Percentiles rank a stretch among this genome's conserved stretches.
Conservation (phyloP, 2,797 vertebrate species). For the Monodelphis domestica region DNA sequence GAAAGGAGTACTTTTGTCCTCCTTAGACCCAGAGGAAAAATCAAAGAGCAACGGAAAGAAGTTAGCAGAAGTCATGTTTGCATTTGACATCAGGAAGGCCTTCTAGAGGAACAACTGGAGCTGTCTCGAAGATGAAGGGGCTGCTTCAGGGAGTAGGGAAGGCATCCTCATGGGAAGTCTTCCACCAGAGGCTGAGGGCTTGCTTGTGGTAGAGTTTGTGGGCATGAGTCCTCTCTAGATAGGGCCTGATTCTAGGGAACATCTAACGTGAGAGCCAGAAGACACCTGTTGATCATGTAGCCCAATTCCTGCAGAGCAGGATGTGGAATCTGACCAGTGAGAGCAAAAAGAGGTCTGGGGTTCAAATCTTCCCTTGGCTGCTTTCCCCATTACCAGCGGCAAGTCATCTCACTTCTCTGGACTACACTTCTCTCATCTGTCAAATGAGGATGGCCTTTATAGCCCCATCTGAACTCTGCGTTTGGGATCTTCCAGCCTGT, state of each 20-base stretch:
- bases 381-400: neutral
- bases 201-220: neutral
- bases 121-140: neutral
- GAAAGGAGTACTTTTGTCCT: neutral
- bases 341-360: neutral
- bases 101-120: neutral
- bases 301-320: too few species aligned
- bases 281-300: accelerated
- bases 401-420: neutral
- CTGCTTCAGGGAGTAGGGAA: neutral
- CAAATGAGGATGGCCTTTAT: neutral
- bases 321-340: neutral
- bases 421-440: neutral
- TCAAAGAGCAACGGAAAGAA: neutral
- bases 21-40: neutral
- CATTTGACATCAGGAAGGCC: neutral
- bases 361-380: slow-evolving; percentile 29
- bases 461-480: neutral
- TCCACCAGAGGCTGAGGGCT: neutral
- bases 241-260: neutral
- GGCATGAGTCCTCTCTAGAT: neutral
- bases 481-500: neutral
- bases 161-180: too few species aligned
- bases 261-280: neutral
- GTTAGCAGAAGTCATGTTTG: neutral